A percentile compares a stretch with the other conserved stretches of the same genome.
Evolutionary conservation across 2,797 vertebrate species (phyloP).

Genomic region (Catharus ustulatus): DNA sequence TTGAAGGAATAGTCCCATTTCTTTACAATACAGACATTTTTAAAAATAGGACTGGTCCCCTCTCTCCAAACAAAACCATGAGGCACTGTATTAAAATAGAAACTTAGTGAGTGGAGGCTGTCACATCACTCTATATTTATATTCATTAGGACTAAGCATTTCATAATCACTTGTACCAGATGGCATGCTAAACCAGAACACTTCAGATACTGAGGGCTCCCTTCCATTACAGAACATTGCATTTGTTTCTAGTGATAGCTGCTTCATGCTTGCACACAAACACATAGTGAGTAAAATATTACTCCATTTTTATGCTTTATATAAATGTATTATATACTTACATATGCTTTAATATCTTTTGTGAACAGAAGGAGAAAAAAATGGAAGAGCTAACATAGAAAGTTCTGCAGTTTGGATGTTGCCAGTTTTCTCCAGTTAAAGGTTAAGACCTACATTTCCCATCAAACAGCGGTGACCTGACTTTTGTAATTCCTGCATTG

Average conservation of each 20-base stretch:
- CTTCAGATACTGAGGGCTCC: background rate
- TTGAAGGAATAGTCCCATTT: background rate
- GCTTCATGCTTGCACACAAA: background rate
- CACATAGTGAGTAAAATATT: background rate
- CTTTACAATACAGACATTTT: background rate
- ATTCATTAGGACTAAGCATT: constrained; percentile 18
- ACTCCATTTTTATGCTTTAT: background rate
- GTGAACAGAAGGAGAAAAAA: background rate
- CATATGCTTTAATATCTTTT: background rate
- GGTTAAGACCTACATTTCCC: background rate
- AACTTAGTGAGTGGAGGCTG: constrained; percentile 15
- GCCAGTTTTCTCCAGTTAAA: background rate
- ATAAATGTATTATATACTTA: background rate
- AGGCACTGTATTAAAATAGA: constrained; percentile 49
- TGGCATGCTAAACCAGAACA: constrained; percentile 1
- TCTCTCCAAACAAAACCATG: background rate
- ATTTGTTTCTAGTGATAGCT: background rate
- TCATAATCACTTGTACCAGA: constrained; percentile 20
- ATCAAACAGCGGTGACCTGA: background rate
- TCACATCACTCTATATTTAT: constrained; percentile 41
- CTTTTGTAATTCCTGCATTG: background rate
- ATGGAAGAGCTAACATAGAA: background rate
- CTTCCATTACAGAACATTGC: background rate
- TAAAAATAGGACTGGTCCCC: background rate
- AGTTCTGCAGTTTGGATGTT: background rate